phyloP scores from a whole-genome alignment of 64 coral and sea anemone genomes.

The Dendronephthya gigantea region DNA sequence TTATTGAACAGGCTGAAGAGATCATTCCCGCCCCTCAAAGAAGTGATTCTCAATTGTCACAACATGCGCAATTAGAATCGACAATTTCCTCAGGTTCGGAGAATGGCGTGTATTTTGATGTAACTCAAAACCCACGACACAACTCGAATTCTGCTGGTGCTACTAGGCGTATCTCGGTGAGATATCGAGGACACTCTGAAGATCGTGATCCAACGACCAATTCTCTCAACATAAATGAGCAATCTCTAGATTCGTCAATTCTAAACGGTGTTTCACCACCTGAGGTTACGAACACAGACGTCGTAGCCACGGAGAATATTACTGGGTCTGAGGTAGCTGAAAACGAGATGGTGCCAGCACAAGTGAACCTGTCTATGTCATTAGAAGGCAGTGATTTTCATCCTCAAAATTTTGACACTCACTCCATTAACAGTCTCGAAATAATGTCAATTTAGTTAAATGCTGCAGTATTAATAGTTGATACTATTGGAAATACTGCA shows the following conservation, averaged over 20 bases:
- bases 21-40: not conserved
- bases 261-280: too few relatives aligned
- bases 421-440: not conserved
- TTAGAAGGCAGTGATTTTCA: not conserved
- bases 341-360: not conserved
- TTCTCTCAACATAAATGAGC: not conserved
- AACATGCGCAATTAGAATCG: not conserved
- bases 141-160: not conserved
- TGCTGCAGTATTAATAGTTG: too few relatives aligned
- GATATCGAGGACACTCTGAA: not conserved
- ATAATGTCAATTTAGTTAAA: not conserved
- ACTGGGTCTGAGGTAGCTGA: not conserved
- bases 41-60: not conserved
- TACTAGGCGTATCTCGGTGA: not conserved
- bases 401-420: not conserved
- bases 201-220: too few relatives aligned
- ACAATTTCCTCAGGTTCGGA: not conserved
- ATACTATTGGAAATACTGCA: too few relatives aligned
- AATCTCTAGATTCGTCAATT: too few relatives aligned
- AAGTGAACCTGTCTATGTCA: not conserved
- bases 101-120: not conserved
- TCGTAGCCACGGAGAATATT: not conserved
- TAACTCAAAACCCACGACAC: not conserved
- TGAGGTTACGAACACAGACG: too few relatives aligned
- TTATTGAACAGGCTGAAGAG: too few relatives aligned